Percentiles rank a stretch among this genome's conserved stretches.
phyloP scores from a whole-genome alignment of 2,888 invertebrate genomes.

The Odontocolon sp. region DNA sequence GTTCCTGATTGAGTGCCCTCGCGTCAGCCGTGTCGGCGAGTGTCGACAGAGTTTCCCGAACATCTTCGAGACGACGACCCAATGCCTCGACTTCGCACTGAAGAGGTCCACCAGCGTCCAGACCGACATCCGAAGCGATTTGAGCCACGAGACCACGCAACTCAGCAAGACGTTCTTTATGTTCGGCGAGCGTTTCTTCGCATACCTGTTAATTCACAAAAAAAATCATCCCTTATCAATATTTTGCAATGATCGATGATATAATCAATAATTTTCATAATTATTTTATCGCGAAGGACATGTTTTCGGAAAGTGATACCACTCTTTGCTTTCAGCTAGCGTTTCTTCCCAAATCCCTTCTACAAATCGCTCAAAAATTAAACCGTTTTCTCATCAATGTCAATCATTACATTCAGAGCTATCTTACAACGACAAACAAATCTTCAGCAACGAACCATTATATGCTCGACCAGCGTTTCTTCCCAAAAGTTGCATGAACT shows the following conservation, averaged over 20 bases:
- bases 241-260: not conserved
- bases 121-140: slow-evolving; percentile 90
- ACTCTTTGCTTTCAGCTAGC: too few relatives aligned
- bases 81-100: slow-evolving; percentile 90
- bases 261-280: not conserved
- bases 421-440: too few relatives aligned
- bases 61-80: slow-evolving; percentile 88
- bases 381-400: too few relatives aligned
- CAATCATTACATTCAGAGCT: too few relatives aligned
- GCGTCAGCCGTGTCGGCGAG: slow-evolving; percentile 90
- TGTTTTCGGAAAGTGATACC: too few relatives aligned
- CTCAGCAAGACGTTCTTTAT: slow-evolving; percentile 86
- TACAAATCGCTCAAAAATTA: too few relatives aligned
- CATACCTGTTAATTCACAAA: slow-evolving; percentile 84
- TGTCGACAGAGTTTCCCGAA: slow-evolving; percentile 87
- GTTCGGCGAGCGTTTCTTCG: slow-evolving; percentile 87
- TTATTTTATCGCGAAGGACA: too few relatives aligned
- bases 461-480: too few relatives aligned
- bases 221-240: not conserved
- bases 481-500: too few relatives aligned
- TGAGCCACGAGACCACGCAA: slow-evolving; percentile 89
- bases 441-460: too few relatives aligned
- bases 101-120: slow-evolving; percentile 86
- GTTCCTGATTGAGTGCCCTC: slow-evolving; percentile 83
- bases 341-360: too few relatives aligned